These are phyloP conservation scores for Pseudotriccus pelzelni DNA, from an alignment of 2,797 vertebrate genomes.

Conservation along the genomic window DNA sequence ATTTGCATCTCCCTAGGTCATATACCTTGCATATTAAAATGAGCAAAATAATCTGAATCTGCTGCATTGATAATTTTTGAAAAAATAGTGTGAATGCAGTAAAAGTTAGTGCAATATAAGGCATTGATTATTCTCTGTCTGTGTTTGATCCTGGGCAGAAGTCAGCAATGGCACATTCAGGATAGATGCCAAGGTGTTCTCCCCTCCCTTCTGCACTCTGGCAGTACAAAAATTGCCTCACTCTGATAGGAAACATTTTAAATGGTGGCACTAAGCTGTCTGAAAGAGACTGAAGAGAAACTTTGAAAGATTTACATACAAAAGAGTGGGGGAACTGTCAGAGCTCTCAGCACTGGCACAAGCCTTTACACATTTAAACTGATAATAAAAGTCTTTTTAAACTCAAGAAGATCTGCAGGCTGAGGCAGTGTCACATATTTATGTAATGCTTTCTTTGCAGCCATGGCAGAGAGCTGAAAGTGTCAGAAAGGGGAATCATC, in stretches of 20 bases:
- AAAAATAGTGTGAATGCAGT: background rate
- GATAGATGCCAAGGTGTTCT: background rate
- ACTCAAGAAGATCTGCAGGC: background rate
- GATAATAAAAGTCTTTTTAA: background rate
- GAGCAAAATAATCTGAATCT: background rate
- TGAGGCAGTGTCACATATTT: background rate
- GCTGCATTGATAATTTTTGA: background rate
- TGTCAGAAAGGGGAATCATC: background rate
- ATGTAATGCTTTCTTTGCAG: background rate
- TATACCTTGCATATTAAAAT: background rate
- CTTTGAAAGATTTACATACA: accelerated
- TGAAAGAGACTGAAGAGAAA: background rate
- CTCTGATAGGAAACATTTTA: background rate
- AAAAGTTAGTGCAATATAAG: background rate
- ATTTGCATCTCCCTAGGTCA: background rate
- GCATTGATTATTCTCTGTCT: background rate
- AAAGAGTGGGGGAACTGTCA: background rate
- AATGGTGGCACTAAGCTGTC: background rate
- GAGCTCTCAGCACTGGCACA: background rate
- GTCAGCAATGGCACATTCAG: background rate
- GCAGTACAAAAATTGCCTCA: background rate
- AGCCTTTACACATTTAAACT: background rate
- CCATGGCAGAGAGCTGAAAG: background rate
- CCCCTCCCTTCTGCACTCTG: background rate
- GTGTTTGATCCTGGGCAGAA: background rate